Base-by-base conservation (phyloP, 2,888 invertebrate species). In the Ophion costatus region DNA sequence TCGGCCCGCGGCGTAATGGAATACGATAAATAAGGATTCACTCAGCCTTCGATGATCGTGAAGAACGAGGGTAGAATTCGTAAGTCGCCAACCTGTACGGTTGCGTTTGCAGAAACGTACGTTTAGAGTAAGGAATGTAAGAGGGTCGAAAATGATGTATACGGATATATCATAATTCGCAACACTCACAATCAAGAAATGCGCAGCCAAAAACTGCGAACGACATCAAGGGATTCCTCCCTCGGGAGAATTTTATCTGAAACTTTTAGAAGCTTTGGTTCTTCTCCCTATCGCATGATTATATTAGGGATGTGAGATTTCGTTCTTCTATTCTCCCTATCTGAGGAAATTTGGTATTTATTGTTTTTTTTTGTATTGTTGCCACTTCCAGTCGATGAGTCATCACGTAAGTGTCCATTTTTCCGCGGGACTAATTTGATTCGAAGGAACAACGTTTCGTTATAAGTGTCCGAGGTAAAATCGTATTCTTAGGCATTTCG, bases 1-100 rank as follows among this genome's bases (percentile, higher is more conserved):
- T 79, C 64, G 69, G 70, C 69, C 63, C 29, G 63, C 70, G 38
- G 29, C 70, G 70, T 79, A 79, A 83, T 75, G 79, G 79, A 70
- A 83, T 70, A 56, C 75, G 64, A 79, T 83, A 79, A 83, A 79
- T 83, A 79, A 79, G 70, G 75, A 83, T 73, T 51, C 79, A 57
- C 75, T 64, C 74, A 64, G 73, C 74, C 51, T 71, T 45, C 73
- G 80, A 80, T 73, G 66, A 73, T 64, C 73, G 56, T 42, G 57
- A 73, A 59, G 66, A n/a, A 76, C 61, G 78, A 67, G 71, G 69
- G 45, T 73, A 17, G 73, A 76, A 81, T 63, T 81, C 56, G 42
- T 70, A 69, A 75, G 61, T 76, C 38, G 42, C 70, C 11, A 38
- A 59, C 38, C 57, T 61, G 61, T 56, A 74, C 42, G 17, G 24